A percentile compares a stretch with the other conserved stretches of the same genome.
Conservation (phyloP, 2,888 invertebrate species). For the Cryptus viduatorius region DNA sequence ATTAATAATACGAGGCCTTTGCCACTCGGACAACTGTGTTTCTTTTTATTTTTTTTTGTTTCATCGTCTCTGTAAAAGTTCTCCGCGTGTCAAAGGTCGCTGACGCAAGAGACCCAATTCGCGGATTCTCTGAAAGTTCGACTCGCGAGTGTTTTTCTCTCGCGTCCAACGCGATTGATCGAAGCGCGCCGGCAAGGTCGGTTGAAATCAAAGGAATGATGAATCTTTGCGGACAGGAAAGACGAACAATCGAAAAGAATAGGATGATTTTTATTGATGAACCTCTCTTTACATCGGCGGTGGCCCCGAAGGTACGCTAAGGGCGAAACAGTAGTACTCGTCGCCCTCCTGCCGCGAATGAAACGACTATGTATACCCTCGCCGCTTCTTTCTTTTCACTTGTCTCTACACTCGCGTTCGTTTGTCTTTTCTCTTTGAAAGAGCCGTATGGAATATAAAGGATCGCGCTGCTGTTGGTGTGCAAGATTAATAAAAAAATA, state of each 20-base stretch:
- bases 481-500: constrained; percentile 32
- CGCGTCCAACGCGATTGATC: neutral
- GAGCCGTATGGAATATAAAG: constrained; percentile 47
- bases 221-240: constrained; percentile 30
- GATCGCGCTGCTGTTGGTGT: constrained; percentile 33
- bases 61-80: neutral
- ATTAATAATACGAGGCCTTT: constrained; percentile 77
- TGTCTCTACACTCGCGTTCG: constrained; percentile 1
- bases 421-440: constrained; percentile 2
- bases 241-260: constrained; percentile 18
- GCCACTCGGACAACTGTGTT: constrained; percentile 54
- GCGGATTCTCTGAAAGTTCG: neutral
- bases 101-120: neutral
- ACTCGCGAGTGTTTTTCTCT: neutral
- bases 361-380: constrained; percentile 4
- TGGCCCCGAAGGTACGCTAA: neutral
- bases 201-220: constrained; percentile 47
- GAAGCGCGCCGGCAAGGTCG: neutral
- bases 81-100: constrained; percentile 16
- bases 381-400: constrained; percentile 50
- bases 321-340: constrained; percentile 62
- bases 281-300: constrained; percentile 42
- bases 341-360: constrained; percentile 71
- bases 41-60: neutral
- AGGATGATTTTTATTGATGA: constrained; percentile 65